Conservation (phyloP, 2,888 invertebrate genomes). For the Polyommatus iphigenia region DNA sequence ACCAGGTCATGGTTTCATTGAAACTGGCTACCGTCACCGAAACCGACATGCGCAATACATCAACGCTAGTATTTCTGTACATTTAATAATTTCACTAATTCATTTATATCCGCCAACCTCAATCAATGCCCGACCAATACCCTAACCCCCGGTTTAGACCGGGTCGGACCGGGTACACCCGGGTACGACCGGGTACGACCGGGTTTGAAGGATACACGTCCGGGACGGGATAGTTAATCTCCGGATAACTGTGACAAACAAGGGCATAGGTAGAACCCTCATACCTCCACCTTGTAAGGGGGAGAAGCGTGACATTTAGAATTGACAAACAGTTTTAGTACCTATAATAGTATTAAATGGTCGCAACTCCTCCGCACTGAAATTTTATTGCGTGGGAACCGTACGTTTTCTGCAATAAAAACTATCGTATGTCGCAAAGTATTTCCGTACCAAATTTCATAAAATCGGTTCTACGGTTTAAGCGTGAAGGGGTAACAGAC, state of each 20-base stretch:
- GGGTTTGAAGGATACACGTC: slow-evolving; percentile 28
- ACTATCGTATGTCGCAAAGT: no score
- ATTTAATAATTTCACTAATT: slow-evolving; percentile 6
- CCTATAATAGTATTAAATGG: no score
- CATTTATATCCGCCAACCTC: slow-evolving; percentile 19
- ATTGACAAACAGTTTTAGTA: not conserved
- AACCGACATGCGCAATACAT: not conserved
- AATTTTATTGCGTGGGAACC: no score
- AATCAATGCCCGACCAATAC: slow-evolving; percentile 12
- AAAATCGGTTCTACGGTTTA: no score
- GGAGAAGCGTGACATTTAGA: not conserved
- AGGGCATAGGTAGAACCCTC: slow-evolving; percentile 6
- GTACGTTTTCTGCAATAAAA: no score
- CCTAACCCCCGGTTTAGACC: not conserved
- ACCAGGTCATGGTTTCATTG: no score
- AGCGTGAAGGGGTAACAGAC: no score
- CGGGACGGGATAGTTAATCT: slow-evolving; percentile 25
- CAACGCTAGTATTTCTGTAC: not conserved
- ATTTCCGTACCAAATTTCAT: no score
- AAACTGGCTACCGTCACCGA: no score
- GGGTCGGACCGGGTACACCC: not conserved
- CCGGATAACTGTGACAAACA: slow-evolving; percentile 24
- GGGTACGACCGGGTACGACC: not conserved
- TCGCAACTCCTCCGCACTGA: no score
- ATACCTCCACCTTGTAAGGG: not conserved